Evolutionary conservation across 2,797 vertebrate genomes (phyloP).

Genomic region (Triplophysa yarkandensis): DNA sequence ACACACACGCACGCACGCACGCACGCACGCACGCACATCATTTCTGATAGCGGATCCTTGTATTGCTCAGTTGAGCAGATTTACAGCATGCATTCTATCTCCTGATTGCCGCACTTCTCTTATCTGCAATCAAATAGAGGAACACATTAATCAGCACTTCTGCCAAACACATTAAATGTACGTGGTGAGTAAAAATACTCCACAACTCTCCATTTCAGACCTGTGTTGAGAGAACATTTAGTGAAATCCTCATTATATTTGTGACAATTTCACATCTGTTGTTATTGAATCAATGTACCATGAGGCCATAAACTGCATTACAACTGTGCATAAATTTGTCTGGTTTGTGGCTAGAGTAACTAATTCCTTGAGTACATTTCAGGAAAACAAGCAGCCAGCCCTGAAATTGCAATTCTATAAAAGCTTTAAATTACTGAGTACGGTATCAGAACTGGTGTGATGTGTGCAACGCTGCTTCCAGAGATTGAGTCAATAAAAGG

Average conservation of each 20-base stretch:
- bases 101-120: constrained; percentile 99
- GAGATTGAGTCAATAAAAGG: constrained; percentile 99
- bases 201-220: constrained; percentile 89
- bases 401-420: constrained; percentile 99
- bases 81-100: constrained; percentile 99
- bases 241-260: constrained; percentile 98
- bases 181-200: constrained; percentile 99
- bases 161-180: constrained; percentile 99
- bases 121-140: constrained; percentile 99
- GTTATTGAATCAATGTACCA: constrained; percentile 99
- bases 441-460: constrained; percentile 97
- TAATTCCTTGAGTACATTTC: constrained; percentile 99
- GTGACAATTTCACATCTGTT: constrained; percentile 99
- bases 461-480: constrained; percentile 85
- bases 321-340: constrained; percentile 99
- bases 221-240: constrained; percentile 50
- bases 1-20: too few species aligned
- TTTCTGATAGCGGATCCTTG: constrained; percentile 99
- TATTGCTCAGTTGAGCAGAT: constrained; percentile 99
- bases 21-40: too few species aligned
- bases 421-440: constrained; percentile 99
- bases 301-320: constrained; percentile 99
- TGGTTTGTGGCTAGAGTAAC: constrained; percentile 99
- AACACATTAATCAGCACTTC: constrained; percentile 99
- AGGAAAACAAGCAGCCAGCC: constrained; percentile 99